Percentiles rank a stretch among this genome's conserved stretches.
Conservation (phyloP, 2,888 invertebrate species). For the Lathronympha strigana region DNA sequence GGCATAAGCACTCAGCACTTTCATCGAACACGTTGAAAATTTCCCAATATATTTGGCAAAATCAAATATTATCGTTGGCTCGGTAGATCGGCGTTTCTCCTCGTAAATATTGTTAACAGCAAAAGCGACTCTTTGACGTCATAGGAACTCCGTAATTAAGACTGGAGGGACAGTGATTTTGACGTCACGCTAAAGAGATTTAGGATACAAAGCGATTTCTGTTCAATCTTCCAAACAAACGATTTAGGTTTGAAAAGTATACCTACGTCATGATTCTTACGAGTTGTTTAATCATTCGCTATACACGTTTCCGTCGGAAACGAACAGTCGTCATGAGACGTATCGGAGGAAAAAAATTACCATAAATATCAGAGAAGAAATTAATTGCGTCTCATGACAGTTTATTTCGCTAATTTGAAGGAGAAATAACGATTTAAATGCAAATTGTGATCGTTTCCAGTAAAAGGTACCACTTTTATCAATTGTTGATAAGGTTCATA, state of each 20-base stretch:
- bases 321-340: neutral
- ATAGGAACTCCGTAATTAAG: constrained; percentile 19
- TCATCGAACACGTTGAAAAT: neutral
- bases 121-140: constrained; percentile 19
- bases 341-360: neutral
- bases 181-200: constrained; percentile 16
- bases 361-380: too few relatives aligned
- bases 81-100: constrained; percentile 2
- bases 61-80: neutral
- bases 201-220: constrained; percentile 15
- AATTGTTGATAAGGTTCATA: too few relatives aligned
- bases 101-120: constrained; percentile 20
- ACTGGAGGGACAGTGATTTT: constrained; percentile 16
- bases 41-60: neutral
- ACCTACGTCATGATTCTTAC: neutral
- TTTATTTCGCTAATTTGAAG: too few relatives aligned
- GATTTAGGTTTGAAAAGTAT: neutral
- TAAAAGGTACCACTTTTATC: too few relatives aligned
- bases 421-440: too few relatives aligned
- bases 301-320: neutral
- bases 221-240: constrained; percentile 7
- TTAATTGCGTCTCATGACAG: too few relatives aligned
- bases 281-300: neutral
- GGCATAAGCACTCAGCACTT: neutral
- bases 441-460: too few relatives aligned